Base-by-base conservation (phyloP, 2,888 invertebrate species). In the Fissipunctia ypsillon region DNA sequence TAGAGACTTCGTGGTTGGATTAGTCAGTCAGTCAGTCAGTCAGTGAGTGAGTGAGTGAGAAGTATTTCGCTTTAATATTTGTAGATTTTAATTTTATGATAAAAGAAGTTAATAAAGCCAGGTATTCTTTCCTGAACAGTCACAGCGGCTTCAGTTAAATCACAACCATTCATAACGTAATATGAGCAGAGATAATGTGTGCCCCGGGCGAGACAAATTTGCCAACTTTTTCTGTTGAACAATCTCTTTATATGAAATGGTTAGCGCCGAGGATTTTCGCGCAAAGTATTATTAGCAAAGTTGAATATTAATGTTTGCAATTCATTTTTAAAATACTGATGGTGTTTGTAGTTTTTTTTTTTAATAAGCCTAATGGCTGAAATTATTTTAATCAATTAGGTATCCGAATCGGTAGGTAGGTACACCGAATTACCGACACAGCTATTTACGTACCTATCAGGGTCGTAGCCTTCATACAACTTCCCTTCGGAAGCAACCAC, bases 161-260 rank as follows among this genome's bases (percentile, higher is more conserved):
- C 89, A 89, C 89, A 89, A 84, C 90, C 89, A 92, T 92, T 92
- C 89, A 90, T 91, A 91, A 91, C 84, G 90, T 88, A 91, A 92
- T 92, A 91, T 90, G 91, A 91, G 88, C 90, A 86, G 88, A 91
- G 91, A 92, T 92, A 92, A 92, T 92, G 90, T 91, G 91, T 91
- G 91, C 92, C 91, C 74, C 88, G 88, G 90, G 91, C 90, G 88
- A 90, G 92, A 92, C 91, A 91, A 92, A 92, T 92, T 91, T 90
- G 89, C 91, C 81, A 92, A 92, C 91, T 92, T 92, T 92, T 92
- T 91, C 90, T 91, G 92, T 92, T 91, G 89, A 91, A 92, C 90
- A 91, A 91, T 89, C 91, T 91, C 90, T 91, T 90, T 91, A 91
- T 91, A 87, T 90, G 88, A 89, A 92, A 92, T 91, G 91, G 90